These are phyloP conservation scores for Sebastes jordani DNA, from an alignment of 2,797 vertebrate genomes.

Conservation along the genomic window DNA sequence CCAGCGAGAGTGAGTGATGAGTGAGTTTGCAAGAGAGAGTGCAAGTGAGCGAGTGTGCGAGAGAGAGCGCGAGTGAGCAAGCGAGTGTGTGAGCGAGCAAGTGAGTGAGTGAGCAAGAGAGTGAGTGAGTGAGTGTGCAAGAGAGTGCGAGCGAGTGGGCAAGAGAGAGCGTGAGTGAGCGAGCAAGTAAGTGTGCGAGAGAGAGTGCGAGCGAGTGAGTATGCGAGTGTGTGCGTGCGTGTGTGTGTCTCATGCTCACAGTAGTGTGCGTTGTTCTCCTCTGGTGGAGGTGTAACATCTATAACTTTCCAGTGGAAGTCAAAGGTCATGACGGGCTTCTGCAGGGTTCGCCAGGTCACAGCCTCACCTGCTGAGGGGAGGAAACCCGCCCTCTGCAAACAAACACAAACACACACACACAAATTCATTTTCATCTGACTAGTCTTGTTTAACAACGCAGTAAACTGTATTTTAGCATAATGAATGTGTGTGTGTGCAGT, in stretches of 20 bases:
- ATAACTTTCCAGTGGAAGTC: constrained; percentile 82
- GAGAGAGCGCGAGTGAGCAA: background rate
- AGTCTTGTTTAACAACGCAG: background rate
- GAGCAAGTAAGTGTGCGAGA: no score
- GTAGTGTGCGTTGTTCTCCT: constrained; percentile 73
- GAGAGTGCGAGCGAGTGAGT: no score
- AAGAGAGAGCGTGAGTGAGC: no score
- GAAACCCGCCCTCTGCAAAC: constrained; percentile 78
- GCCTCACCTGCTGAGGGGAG: constrained; percentile 66
- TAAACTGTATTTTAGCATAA: background rate
- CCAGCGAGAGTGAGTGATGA: no score
- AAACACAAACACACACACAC: constrained; percentile 3
- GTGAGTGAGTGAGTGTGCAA: no score
- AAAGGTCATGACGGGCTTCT: constrained; percentile 66
- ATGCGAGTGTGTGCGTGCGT: background rate
- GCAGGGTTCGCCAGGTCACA: constrained; percentile 78
- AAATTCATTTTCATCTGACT: background rate
- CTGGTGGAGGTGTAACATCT: constrained; percentile 68
- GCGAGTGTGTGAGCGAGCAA: no score
- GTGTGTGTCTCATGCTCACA: constrained; percentile 64
- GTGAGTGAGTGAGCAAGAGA: no score
- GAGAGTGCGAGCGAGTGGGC: no score
- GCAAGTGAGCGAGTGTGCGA: no score
- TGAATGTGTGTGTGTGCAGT: background rate
- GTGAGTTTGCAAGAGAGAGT: no score